These are phyloP conservation scores for Heliconius ethilla DNA, from an alignment of 2,888 invertebrate genomes.

Conservation along the genomic window DNA sequence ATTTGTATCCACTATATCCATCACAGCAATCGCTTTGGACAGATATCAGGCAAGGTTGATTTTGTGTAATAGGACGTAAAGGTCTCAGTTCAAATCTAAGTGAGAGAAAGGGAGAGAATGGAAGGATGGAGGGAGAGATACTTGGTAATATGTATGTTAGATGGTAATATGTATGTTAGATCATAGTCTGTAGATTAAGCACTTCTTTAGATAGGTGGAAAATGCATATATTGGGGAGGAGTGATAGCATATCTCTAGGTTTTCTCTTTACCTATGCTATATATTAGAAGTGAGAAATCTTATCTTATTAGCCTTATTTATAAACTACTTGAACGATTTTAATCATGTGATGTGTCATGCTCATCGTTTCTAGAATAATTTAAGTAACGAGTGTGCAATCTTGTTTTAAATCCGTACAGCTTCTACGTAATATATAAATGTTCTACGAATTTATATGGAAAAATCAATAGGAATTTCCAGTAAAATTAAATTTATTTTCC, in stretches of 20 bases:
- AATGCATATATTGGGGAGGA: no score
- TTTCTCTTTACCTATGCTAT: no score
- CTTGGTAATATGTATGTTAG: no score
- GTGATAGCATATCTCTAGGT: no score
- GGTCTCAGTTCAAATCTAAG: not conserved
- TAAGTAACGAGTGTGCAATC: not conserved
- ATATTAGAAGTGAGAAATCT: not conserved
- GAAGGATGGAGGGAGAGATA: no score
- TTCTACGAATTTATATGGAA: not conserved
- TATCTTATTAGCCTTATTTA: not conserved
- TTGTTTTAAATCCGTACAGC: not conserved
- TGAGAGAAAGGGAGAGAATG: no score
- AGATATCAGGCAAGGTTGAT: constrained; percentile 85
- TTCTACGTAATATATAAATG: not conserved
- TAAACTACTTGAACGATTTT: not conserved
- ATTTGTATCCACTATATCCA: constrained; percentile 96
- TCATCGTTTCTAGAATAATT: not conserved
- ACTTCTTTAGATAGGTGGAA: no score
- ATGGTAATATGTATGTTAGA: no score
- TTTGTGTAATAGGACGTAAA: constrained; percentile 3
- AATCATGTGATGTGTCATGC: not conserved
- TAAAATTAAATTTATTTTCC: no score
- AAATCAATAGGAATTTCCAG: not conserved
- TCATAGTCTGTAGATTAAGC: no score
- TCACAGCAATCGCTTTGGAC: constrained; percentile 94